phyloP scores from a whole-genome alignment of 2,888 invertebrate genomes.

The Platyscelio sp. region DNA sequence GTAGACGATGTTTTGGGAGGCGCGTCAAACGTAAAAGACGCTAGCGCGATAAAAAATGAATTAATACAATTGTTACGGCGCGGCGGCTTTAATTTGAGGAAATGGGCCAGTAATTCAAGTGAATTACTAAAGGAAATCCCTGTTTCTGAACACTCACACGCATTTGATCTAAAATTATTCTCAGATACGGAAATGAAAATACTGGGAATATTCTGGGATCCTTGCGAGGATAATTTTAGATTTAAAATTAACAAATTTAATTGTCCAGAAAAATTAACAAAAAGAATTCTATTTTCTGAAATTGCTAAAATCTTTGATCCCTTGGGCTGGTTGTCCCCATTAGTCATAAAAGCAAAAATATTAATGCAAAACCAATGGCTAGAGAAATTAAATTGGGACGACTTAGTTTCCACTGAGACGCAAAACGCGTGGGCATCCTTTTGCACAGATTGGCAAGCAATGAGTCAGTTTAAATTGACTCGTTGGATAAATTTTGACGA shows the following conservation, averaged over 20 bases:
- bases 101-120: conserved; percentile 6
- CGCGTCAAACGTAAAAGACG: not conserved
- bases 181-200: not conserved
- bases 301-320: not conserved
- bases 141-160: not conserved
- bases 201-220: not conserved
- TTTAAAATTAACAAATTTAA: not conserved
- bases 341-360: not conserved
- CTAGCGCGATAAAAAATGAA: not conserved
- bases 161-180: not conserved
- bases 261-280: not conserved
- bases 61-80: not conserved
- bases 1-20: not conserved
- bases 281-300: not conserved
- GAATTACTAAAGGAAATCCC: not conserved
- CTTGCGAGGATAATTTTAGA: not conserved
- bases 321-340: not conserved
- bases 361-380: not conserved
- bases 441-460: not conserved
- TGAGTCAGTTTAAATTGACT: not conserved
- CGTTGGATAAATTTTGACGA: not conserved
- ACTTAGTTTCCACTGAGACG: not conserved
- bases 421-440: not conserved
- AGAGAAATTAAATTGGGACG: conserved; percentile 1
- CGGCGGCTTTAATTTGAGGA: not conserved